Evolutionary conservation across 2,888 invertebrate genomes (phyloP).

Genomic region (Priocnemis perturbator): DNA sequence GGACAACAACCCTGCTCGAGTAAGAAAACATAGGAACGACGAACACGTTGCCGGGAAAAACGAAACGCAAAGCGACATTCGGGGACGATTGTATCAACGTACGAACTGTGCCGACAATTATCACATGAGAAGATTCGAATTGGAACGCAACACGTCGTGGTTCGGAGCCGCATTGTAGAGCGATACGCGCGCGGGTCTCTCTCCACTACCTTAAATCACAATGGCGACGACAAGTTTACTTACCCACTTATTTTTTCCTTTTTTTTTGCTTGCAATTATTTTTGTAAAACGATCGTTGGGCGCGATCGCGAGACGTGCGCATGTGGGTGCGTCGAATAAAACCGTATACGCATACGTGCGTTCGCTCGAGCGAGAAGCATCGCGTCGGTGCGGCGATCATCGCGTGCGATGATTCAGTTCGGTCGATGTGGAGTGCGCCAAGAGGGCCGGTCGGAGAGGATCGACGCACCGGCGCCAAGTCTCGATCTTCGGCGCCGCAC

Average conservation of each 20-base stretch:
- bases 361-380: constrained; percentile 10
- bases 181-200: constrained; percentile 34
- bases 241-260: constrained; percentile 39
- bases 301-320: constrained; percentile 36
- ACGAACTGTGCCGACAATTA: no score
- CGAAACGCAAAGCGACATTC: no score
- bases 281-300: constrained; percentile 56
- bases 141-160: not conserved
- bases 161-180: constrained; percentile 39
- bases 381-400: not conserved
- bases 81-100: no score
- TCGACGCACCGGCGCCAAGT: no score
- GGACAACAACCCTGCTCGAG: no score
- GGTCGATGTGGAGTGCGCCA: no score
- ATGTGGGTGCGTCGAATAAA: constrained; percentile 27
- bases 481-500: no score
- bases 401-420: no score
- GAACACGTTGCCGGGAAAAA: no score
- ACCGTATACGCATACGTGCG: constrained; percentile 46
- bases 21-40: no score
- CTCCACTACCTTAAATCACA: constrained; percentile 65
- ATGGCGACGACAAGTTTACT: constrained; percentile 66
- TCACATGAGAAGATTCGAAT: no score
- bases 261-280: constrained; percentile 38
- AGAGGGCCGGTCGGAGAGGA: no score